Conservation (phyloP, 2,113 vertebrate genomes). For the Diadophis punctatus region DNA sequence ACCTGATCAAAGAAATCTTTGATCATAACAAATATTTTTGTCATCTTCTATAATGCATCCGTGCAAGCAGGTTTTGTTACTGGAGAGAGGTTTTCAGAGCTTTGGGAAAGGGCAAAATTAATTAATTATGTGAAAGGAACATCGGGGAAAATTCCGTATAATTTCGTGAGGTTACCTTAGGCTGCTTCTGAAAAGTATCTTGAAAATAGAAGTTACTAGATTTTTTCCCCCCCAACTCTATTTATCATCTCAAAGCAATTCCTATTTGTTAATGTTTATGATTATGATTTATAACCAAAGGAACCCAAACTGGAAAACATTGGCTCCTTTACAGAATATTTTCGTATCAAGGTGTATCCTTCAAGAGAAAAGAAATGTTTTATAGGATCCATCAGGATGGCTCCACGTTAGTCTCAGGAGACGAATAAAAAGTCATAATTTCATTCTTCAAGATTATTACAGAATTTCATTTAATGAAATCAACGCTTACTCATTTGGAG, state of each 20-base stretch:
- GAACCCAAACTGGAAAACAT: neutral
- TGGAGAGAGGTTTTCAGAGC: too few species aligned
- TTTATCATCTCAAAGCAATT: too few species aligned
- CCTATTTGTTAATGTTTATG: neutral
- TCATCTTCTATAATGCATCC: neutral
- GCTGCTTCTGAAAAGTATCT: neutral
- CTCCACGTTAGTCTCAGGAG: neutral
- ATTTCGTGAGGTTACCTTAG: neutral
- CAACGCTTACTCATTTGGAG: neutral
- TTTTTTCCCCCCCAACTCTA: too few species aligned
- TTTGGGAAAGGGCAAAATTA: neutral
- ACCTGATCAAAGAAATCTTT: neutral
- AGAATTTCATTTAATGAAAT: neutral
- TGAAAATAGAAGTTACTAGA: neutral
- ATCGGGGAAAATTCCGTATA: neutral
- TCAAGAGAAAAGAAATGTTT: neutral
- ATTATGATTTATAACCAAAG: neutral
- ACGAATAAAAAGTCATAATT: neutral
- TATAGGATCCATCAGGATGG: neutral
- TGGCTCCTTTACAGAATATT: neutral
- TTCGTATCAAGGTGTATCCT: neutral
- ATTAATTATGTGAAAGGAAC: neutral
- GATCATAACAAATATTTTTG: neutral
- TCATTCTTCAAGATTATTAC: neutral
- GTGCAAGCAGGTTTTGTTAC: too few species aligned